Conservation (phyloP, 1,140 invertebrate species). For the Catajapyx aquilonaris region DNA sequence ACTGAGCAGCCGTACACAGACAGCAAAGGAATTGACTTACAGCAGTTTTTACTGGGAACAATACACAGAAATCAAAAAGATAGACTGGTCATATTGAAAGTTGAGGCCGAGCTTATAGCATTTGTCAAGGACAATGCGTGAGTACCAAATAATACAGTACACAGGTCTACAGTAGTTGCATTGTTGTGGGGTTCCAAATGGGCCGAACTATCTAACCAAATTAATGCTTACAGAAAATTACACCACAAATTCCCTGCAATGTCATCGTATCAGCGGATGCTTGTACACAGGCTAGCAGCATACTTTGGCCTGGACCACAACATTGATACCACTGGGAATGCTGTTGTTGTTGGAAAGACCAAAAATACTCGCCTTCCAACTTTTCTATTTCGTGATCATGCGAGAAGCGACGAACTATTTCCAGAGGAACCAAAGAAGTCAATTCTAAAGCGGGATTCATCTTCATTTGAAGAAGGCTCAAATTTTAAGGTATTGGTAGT, state of each 20-base stretch:
- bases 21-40: slow-evolving; percentile 57
- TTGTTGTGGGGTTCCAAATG: background rate
- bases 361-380: slow-evolving; percentile 52
- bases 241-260: slow-evolving; percentile 69
- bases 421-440: slow-evolving; percentile 47
- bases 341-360: slow-evolving; percentile 63
- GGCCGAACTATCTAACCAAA: background rate
- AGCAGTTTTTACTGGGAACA: slow-evolving; percentile 71
- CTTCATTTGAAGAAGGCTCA: slow-evolving; percentile 47
- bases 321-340: slow-evolving; percentile 63
- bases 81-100: slow-evolving; percentile 54
- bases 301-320: slow-evolving; percentile 89
- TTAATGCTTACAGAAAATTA: slow-evolving; percentile 21
- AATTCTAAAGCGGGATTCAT: slow-evolving; percentile 61
- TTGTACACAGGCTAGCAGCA: slow-evolving; percentile 79
- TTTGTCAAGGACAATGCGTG: slow-evolving; percentile 66
- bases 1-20: slow-evolving; percentile 45
- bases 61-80: slow-evolving; percentile 79
- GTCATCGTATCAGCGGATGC: slow-evolving; percentile 86
- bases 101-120: slow-evolving; percentile 66
- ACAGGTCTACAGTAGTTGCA: background rate
- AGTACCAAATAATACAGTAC: slow-evolving; percentile 20
- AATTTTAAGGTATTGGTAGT: slow-evolving; percentile 24
- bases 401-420: slow-evolving; percentile 25
- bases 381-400: slow-evolving; percentile 27